A percentile compares a stretch with the other conserved stretches of the same genome.
Conservation (phyloP, 2,797 vertebrate species). For the Poeciliopsis infans region DNA sequence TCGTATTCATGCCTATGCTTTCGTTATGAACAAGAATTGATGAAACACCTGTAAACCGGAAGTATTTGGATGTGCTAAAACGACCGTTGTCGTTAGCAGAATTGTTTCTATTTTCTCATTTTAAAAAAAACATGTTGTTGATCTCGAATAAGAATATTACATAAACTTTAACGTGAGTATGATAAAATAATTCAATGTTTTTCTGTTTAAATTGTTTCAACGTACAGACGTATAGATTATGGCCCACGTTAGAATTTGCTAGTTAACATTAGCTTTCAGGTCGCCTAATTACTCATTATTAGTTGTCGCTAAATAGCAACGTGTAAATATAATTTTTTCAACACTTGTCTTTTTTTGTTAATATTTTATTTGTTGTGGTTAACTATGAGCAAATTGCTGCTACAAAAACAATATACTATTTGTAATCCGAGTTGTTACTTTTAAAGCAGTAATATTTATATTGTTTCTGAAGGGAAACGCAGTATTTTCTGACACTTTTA, state of each 20-base stretch:
- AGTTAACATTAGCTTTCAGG: constrained; percentile 11
- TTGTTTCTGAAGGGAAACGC: not conserved
- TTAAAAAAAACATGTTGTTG: not conserved
- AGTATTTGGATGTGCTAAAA: constrained; percentile 24
- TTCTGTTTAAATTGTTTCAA: accelerated
- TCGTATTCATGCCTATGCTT: not conserved
- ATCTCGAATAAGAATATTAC: not conserved
- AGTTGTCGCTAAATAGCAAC: not conserved
- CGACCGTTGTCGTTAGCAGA: not conserved
- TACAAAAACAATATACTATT: not conserved
- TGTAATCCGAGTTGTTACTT: not conserved
- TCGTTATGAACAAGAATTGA: not conserved
- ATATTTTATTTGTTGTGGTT: not conserved
- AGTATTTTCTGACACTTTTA: not conserved
- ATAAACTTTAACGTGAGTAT: constrained; percentile 21
- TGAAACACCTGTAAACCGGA: constrained; percentile 50
- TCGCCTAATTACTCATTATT: not conserved
- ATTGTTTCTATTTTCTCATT: not conserved
- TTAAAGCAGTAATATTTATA: not conserved
- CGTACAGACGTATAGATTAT: not conserved
- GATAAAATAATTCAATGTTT: accelerated
- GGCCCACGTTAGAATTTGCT: constrained; percentile 20
- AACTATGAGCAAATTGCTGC: not conserved
- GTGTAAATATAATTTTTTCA: not conserved
- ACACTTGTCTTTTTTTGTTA: not conserved